Percentiles rank a stretch among this genome's conserved stretches.
phyloP scores from a whole-genome alignment of 2,797 vertebrate genomes.

The Hipposideros larvatus region DNA sequence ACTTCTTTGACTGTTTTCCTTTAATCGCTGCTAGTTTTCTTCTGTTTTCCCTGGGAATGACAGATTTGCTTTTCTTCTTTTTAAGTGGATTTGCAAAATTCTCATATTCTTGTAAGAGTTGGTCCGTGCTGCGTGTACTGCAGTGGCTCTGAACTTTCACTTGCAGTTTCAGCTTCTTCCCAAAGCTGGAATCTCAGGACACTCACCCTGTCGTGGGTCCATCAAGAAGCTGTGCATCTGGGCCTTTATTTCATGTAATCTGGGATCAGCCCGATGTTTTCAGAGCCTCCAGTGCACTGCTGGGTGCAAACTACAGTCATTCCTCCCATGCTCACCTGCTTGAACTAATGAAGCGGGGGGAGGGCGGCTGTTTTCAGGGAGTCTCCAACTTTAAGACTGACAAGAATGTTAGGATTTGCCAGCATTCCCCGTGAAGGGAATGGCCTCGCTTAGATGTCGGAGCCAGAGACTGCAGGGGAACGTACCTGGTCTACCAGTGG shows the following conservation, averaged over 20 bases:
- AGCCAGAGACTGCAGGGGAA: slow-evolving; percentile 59
- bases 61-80: not conserved
- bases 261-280: not conserved
- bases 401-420: slow-evolving; percentile 58
- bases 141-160: not conserved
- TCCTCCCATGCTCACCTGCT: slow-evolving; percentile 1
- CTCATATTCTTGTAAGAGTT: not conserved
- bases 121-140: not conserved
- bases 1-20: not conserved
- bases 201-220: not conserved
- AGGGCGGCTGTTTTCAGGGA: slow-evolving; percentile 9
- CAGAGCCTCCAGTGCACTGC: not conserved
- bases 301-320: not conserved
- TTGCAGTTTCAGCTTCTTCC: not conserved
- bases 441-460: slow-evolving; percentile 28
- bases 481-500: not conserved
- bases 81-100: not conserved
- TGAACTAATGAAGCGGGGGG: not conserved
- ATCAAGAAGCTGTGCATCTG: accelerated
- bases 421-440: not conserved
- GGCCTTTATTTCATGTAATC: not conserved
- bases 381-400: slow-evolving; percentile 40
- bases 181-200: slow-evolving; percentile 20
- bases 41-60: not conserved
- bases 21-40: not conserved